These are phyloP conservation scores for Cynopterus brachyotis DNA, from an alignment of 2,113 vertebrate species.

Conservation along the genomic window DNA sequence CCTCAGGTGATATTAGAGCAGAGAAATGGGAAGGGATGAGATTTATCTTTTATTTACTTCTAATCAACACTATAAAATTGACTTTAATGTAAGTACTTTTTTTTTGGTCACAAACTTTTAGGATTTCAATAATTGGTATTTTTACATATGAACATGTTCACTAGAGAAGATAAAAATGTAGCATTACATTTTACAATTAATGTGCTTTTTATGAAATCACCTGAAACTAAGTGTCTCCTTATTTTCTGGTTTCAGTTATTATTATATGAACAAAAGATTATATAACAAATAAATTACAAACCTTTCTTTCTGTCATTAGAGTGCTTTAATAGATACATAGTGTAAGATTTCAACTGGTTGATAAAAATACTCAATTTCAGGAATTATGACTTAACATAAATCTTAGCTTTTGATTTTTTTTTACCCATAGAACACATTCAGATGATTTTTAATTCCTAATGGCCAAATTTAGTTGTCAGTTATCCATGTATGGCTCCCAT, in stretches of 20 bases:
- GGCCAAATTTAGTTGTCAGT: constrained; percentile 24
- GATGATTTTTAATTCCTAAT: constrained; percentile 51
- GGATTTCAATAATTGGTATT: not conserved
- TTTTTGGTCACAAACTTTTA: not conserved
- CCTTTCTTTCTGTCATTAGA: not conserved
- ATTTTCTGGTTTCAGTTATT: constrained; percentile 10
- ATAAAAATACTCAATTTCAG: constrained; percentile 32
- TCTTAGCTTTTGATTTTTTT: constrained; percentile 38
- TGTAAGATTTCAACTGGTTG: constrained; percentile 13
- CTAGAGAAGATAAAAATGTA: constrained; percentile 55
- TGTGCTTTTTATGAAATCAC: not conserved
- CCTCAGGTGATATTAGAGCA: not conserved
- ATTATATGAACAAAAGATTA: not conserved
- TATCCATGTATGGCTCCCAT: constrained; percentile 48
- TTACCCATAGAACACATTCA: constrained; percentile 27
- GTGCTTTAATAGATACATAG: not conserved
- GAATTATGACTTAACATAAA: constrained; percentile 29
- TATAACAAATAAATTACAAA: not conserved
- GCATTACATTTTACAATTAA: not conserved
- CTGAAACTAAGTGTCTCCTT: constrained; percentile 12
- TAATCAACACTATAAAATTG: constrained; percentile 23
- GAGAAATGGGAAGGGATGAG: not conserved
- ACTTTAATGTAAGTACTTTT: not conserved
- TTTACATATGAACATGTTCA: not conserved
- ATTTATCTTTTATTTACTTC: not conserved